Evolutionary conservation across 2,113 vertebrate genomes (phyloP), one percentile per base, ranked within the genome.

Genomic region (Struthio camelus): DNA sequence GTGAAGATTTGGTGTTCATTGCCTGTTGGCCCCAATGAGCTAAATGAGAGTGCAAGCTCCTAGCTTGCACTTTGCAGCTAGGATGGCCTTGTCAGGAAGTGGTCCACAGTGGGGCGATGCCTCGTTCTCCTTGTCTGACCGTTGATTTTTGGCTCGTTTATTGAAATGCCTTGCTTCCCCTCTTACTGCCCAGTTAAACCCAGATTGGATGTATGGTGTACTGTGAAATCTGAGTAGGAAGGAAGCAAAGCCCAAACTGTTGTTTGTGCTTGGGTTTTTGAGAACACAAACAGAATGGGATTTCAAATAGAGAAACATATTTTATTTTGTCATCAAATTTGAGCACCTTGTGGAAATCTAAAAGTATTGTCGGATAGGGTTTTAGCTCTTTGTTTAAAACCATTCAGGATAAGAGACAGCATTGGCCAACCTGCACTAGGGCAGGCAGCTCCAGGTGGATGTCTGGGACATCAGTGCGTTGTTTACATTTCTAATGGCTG

Each of bases 201-300:
- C 0, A 1, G 53, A 7, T 56, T 2, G 3, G 73, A 42, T 0
- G 0, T 2, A 23, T 6, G 53, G 80, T 4, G 3, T 1, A 1
- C 19, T 77, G 30, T 72, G 80, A 50, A 61, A 79, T 64, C n/a
- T 40, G 38, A 9, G 16, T 46, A 32, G 86, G 71, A 85, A 89
- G 84, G 80, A 85, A 91, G 62, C 30, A 61, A 93, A 89, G 83
- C 24, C 61, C 50, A 65, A 38, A 4, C 46, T 32, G 56, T 48
- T n/a, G 10, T 85, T 90, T 86, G 71, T 4, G 18, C 24, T 53
- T 53, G n/a, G 25, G 25, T 36, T 80, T 67, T 81, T 1, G 56
- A 78, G 82, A 95, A 27, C 69, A 14, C 79, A 86, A 40, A 51
- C 38, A 76, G 82, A 71, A 40, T 7, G 27, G 53, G 42, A 24